Base-by-base conservation (phyloP, 2,888 invertebrate species). In the Drosophila nr. perissopoda region DNA sequence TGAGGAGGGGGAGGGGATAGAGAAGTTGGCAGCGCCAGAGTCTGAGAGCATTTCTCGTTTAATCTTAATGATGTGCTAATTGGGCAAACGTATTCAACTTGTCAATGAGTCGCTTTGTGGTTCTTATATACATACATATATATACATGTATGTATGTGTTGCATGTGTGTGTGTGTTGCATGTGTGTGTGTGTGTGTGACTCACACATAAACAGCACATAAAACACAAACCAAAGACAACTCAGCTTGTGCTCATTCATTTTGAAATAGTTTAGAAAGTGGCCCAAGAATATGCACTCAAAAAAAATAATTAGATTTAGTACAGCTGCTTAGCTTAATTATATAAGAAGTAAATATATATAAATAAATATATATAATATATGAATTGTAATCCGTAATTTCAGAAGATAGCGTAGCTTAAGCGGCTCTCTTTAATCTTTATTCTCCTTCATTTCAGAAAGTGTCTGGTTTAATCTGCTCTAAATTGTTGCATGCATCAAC, bases 1-100 rank as follows among this genome's bases (percentile, higher is more conserved):
- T 27, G 27, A 27, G 54, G 48, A 25, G 31, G 45, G 7, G 21
- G 2, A 2, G 2, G 21, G 31, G 64, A 42, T 38, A 25, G 16
- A 33, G 16, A 25, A 21, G 33, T 31, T 10, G 10, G 2, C n/a
- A 36, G 52, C 56, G 33, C n/a, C 38, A 51, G 18, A 38, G 31
- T 45, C 56, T 48, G 45, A 61, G 61, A 62, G 53, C 74, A 71
- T 66, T 78, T 74, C 70, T 76, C 77, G 73, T 83, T 83, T 84
- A 72, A 82, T 82, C 82, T 73, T 89, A 87, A 89, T 80, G 90
- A 86, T 78, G 88, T 86, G 90, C 80, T 86, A 86, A 86, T 86
- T 87, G 86, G 85, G 68, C 76, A 68, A 72, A 74, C 78, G 73
- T 69, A 77, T 84, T 75, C 65, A 73, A 75, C 85, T 76, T 89